phyloP scores from a whole-genome alignment of 2,888 invertebrate genomes.

The Strigamia transsilvanica region DNA sequence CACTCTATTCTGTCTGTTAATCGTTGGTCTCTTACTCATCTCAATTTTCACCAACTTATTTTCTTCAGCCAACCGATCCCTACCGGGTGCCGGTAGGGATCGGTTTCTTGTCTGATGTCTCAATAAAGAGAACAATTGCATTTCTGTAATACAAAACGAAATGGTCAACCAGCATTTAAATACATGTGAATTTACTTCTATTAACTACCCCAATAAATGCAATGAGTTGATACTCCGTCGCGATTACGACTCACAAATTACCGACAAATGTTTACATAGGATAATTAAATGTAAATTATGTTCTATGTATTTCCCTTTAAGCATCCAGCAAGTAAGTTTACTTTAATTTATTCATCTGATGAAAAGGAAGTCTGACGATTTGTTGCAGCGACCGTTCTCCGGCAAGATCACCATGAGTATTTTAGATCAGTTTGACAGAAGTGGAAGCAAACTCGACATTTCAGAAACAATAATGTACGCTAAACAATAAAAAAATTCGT shows the following conservation, averaged over 20 bases:
- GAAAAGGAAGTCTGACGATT: conserved; percentile 86
- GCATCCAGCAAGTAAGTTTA: conserved; percentile 58
- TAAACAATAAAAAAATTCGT: too few species aligned
- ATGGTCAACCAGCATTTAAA: conserved; percentile 71
- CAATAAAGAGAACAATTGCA: conserved; percentile 77
- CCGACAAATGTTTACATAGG: conserved; percentile 61
- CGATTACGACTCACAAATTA: conserved; percentile 62
- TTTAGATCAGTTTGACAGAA: conserved; percentile 69
- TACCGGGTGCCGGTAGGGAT: too few species aligned
- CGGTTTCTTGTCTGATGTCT: conserved; percentile 74
- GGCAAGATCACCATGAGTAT: conserved; percentile 78
- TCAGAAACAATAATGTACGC: conserved; percentile 86
- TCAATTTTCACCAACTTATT: too few species aligned
- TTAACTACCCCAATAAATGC: conserved; percentile 63
- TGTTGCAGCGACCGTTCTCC: conserved; percentile 88
- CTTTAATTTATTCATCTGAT: conserved; percentile 76
- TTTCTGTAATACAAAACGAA: conserved; percentile 73
- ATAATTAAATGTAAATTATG: conserved; percentile 61
- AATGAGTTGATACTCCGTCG: conserved; percentile 60
- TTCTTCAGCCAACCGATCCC: too few species aligned
- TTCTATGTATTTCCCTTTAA: conserved; percentile 59
- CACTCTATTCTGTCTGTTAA: too few species aligned
- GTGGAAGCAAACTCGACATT: conserved; percentile 63
- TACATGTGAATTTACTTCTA: conserved; percentile 58
- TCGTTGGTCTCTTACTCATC: too few species aligned